Evolutionary conservation across 1,140 invertebrate species (phyloP), one percentile per base, ranked within the genome.

Genomic region (Drosophila mojavensis): DNA sequence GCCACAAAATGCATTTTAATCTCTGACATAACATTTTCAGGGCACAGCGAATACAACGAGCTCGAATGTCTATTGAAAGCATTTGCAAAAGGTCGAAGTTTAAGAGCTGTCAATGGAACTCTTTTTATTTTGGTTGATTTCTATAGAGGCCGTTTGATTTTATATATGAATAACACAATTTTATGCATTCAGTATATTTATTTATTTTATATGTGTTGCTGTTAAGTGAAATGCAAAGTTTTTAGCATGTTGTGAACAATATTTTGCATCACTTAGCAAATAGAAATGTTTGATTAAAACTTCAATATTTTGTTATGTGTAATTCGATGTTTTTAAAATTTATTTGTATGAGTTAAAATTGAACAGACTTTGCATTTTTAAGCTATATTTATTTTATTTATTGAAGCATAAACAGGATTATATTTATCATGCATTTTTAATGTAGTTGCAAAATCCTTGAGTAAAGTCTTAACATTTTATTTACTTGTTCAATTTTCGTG

Each of bases 1-100:
- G 28, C 2, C 33, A 33, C 45, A 45, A 15, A 47, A 41, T 28
- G 48, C 28, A 48, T 48, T 68, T 73, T 80, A 71, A 76, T 74
- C 61, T 59, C 28, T 55, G 17, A 45, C 56, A 67, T 67, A 48
- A 28, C 53, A 43, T 43, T n/a, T 30, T 30, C 4, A 13, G n/a
- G 43, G 43, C 13, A n/a, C 4, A 17, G n/a, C 4, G 17, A 17
- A 17, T 17, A 17, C 17, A 17, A 1, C 33, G 43, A 4, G 28
- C 4, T 30, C 20, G 20, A 24, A 24, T 43, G 41, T 20, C 30
- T 20, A 56, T 43, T 43, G 45, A 39, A 53, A 28, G 36, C 41
- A 48, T 13, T 20, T 43, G 51, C 33, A 43, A 64, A 39, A 47
- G 30, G n/a, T 15, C 51, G 5, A 3, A n/a, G 48, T 36, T 45